Evolutionary conservation across 2,888 invertebrate species (phyloP).

Genomic region (Hymenopus coronatus): DNA sequence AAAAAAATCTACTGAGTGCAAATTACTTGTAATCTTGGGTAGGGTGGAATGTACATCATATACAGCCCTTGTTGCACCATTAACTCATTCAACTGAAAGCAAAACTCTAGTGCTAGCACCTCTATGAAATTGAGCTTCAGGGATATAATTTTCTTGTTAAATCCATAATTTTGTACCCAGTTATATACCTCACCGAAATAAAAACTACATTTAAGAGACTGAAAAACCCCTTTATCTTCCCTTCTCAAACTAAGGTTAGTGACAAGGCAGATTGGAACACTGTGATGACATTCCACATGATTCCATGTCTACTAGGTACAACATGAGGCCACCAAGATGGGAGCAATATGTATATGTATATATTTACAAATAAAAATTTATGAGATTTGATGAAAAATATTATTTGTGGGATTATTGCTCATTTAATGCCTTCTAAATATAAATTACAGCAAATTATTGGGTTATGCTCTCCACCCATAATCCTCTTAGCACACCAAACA

Average conservation of each 20-base stretch:
- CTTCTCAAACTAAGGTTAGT: constrained; percentile 36
- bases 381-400: constrained; percentile 9
- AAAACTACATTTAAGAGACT: not conserved
- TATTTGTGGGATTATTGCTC: constrained; percentile 16
- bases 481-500: constrained; percentile 41
- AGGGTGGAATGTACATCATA: constrained; percentile 28
- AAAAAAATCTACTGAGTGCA: constrained; percentile 28
- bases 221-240: not conserved
- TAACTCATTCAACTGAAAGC: not conserved
- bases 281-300: constrained; percentile 60
- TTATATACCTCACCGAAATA: not conserved
- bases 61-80: constrained; percentile 9
- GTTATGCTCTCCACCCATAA: constrained; percentile 29
- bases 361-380: constrained; percentile 29
- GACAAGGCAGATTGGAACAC: constrained; percentile 61
- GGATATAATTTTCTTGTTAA: not conserved
- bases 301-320: constrained; percentile 13
- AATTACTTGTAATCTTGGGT: constrained; percentile 20
- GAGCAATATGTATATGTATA: constrained; percentile 31
- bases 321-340: not conserved
- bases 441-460: constrained; percentile 28
- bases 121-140: not conserved
- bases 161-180: not conserved
- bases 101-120: not conserved
- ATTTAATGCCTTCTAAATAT: constrained; percentile 20